phyloP scores from a whole-genome alignment of 2,888 invertebrate genomes.

The Apodemia zela region DNA sequence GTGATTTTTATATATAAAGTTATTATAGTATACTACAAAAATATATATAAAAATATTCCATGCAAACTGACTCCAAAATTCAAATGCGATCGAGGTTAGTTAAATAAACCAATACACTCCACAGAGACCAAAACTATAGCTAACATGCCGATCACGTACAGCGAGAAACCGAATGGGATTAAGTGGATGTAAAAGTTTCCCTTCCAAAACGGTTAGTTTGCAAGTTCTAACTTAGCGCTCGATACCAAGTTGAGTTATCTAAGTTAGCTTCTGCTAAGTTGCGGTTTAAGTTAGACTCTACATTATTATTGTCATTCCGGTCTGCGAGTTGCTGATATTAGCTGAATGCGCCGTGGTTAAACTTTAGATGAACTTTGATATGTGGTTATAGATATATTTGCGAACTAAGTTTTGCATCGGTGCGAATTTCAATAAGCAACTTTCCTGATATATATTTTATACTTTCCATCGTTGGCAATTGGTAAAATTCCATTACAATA shows the following conservation, averaged over 20 bases:
- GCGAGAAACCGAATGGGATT: slow-evolving; percentile 34
- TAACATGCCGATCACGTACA: slow-evolving; percentile 26
- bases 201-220: slow-evolving; percentile 60
- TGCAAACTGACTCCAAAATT: no score
- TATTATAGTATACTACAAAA: no score
- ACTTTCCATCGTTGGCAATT: no score
- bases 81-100: no score
- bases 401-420: slow-evolving; percentile 12
- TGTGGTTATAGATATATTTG: slow-evolving; percentile 21
- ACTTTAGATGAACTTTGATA: slow-evolving; percentile 25
- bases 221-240: slow-evolving; percentile 68
- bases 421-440: slow-evolving; percentile 1
- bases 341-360: slow-evolving; percentile 25
- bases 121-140: slow-evolving; percentile 3
- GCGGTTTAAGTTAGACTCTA: slow-evolving; percentile 60
- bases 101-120: neutral
- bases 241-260: slow-evolving; percentile 67
- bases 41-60: no score
- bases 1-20: no score
- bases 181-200: slow-evolving; percentile 50
- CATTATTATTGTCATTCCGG: slow-evolving; percentile 58
- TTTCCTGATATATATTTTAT: no score
- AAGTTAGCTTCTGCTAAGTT: slow-evolving; percentile 62
- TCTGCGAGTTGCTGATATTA: slow-evolving; percentile 35
- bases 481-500: no score